Percentiles rank a stretch among this genome's conserved stretches.
phyloP scores from a whole-genome alignment of 2,113 vertebrate genomes.

The Paradoxurus hermaphroditus region DNA sequence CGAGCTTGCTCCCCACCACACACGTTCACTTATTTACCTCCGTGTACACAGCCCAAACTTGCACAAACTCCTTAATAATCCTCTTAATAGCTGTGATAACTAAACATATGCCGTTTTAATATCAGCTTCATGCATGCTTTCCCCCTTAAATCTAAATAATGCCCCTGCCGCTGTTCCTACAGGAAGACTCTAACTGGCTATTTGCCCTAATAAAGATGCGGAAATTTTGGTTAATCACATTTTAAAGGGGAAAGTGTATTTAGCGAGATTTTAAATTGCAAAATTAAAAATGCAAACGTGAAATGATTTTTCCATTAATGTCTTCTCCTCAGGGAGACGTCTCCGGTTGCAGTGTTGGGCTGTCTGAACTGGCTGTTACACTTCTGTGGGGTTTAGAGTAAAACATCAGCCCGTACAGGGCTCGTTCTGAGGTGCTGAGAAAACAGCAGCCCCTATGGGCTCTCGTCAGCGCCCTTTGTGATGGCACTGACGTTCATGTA shows the following conservation, averaged over 20 bases:
- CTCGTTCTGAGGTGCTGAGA: neutral
- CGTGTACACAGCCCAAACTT: neutral
- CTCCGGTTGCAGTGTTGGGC: neutral
- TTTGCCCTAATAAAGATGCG: constrained; percentile 58
- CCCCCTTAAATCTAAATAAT: constrained; percentile 67
- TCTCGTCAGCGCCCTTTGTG: neutral
- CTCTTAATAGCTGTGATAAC: neutral
- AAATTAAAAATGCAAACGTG: constrained; percentile 44
- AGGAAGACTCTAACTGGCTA: constrained; percentile 24
- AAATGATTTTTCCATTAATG: constrained; percentile 45
- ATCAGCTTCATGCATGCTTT: constrained; percentile 19
- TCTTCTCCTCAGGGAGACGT: neutral
- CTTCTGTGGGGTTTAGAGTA: neutral
- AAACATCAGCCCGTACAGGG: neutral
- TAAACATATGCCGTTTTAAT: constrained; percentile 39
- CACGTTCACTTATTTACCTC: neutral
- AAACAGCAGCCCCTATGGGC: neutral
- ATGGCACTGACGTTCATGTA: neutral
- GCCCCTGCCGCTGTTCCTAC: constrained; percentile 24
- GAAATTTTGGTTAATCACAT: constrained; percentile 55
- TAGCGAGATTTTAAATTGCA: constrained; percentile 63
- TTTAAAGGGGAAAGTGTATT: constrained; percentile 57
- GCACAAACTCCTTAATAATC: neutral
- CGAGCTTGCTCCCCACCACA: neutral
- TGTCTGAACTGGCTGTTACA: neutral